A percentile compares a stretch with the other conserved stretches of the same genome.
These are phyloP conservation scores for Embidobia sp. DNA, from an alignment of 2,888 invertebrate genomes.

Conservation along the genomic window DNA sequence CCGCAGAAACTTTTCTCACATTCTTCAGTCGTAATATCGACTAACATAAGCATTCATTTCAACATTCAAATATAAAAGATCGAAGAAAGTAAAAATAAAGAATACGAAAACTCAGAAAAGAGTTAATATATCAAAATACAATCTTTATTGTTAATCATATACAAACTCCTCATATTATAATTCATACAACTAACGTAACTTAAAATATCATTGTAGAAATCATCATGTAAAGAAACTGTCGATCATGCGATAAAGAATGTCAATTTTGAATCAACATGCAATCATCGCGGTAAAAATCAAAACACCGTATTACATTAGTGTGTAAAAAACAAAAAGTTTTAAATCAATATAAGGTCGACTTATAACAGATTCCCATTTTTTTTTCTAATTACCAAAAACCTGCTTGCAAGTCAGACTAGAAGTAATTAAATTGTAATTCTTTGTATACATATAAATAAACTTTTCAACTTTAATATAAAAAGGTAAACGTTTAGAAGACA, in stretches of 20 bases:
- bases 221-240: background rate
- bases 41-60: conserved; percentile 14
- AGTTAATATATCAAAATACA: background rate
- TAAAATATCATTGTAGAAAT: no score
- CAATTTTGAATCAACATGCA: conserved; percentile 45
- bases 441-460: no score
- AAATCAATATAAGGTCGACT: no score
- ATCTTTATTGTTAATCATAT: conserved; percentile 23
- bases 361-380: no score
- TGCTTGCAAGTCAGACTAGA: no score
- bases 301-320: background rate
- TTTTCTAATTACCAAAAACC: no score
- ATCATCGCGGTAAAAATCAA: conserved; percentile 50
- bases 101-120: background rate
- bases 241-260: conserved; percentile 17
- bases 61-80: background rate
- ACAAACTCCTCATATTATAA: conserved; percentile 21
- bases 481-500: no score
- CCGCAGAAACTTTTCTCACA: conserved; percentile 27
- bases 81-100: conserved; percentile 1
- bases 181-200: background rate
- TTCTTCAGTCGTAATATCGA: conserved; percentile 22
- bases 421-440: no score
- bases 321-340: conserved; percentile 5
- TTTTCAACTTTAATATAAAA: no score